Evolutionary conservation across 2,888 invertebrate species (phyloP).

Genomic region (Aproaerema taeniolella): DNA sequence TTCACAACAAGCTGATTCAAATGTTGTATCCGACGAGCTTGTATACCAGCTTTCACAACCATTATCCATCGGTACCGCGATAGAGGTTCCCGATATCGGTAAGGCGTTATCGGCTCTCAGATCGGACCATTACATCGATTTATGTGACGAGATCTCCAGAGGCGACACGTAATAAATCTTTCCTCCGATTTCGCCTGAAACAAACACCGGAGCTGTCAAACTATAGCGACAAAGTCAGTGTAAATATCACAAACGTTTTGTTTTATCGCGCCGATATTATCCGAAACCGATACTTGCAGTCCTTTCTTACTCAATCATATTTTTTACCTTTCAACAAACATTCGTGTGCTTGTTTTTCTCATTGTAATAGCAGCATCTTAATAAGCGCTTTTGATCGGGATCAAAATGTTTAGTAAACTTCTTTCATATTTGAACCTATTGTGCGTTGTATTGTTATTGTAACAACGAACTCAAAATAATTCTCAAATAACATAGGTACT

Average conservation of each 20-base stretch:
- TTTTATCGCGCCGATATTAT: constrained; percentile 24
- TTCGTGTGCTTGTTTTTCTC: too few species aligned
- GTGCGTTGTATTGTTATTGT: too few species aligned
- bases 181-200: constrained; percentile 35
- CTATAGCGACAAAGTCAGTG: constrained; percentile 28
- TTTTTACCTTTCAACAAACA: too few species aligned
- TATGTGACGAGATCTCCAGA: constrained; percentile 50
- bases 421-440: too few species aligned
- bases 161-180: constrained; percentile 53
- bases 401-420: too few species aligned
- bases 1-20: constrained; percentile 30
- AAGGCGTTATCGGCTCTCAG: constrained; percentile 44
- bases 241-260: constrained; percentile 33
- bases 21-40: constrained; percentile 26
- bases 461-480: too few species aligned
- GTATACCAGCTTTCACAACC: constrained; percentile 50
- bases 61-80: constrained; percentile 39
- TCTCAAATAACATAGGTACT: too few species aligned
- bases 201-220: constrained; percentile 32
- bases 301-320: too few species aligned
- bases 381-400: too few species aligned
- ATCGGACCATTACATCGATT: constrained; percentile 55
- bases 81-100: constrained; percentile 40
- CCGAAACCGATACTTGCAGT: constrained; percentile 35
- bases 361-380: too few species aligned